These are phyloP conservation scores for Meloidogyne chitwoodi DNA, from an alignment of 1,140 invertebrate species.

Conservation along the genomic window DNA sequence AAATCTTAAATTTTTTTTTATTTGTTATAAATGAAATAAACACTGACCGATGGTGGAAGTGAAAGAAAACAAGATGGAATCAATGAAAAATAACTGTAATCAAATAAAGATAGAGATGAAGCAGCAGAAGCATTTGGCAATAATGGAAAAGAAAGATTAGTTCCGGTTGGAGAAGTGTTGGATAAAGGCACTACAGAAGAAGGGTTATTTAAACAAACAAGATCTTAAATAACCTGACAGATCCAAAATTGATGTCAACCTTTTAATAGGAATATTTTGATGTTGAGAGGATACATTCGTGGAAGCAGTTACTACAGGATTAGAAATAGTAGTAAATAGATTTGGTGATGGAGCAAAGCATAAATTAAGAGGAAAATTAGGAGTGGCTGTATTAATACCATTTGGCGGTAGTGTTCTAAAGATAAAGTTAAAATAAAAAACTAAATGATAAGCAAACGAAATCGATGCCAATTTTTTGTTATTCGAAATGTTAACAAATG, in stretches of 20 bases:
- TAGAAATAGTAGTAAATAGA: not conserved
- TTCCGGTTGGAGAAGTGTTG: not conserved
- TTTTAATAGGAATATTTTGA: not conserved
- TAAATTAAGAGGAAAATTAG: not conserved
- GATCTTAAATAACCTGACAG: not conserved
- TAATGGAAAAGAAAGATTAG: not conserved
- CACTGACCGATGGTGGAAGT: not conserved
- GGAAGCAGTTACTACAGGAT: not conserved
- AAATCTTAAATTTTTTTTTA: no score
- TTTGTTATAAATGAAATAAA: not conserved
- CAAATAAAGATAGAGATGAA: not conserved
- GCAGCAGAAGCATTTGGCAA: not conserved
- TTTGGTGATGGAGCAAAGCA: not conserved
- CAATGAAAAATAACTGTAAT: not conserved
- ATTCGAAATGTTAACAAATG: not conserved
- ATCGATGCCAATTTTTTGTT: not conserved
- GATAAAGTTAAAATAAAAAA: not conserved
- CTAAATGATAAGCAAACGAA: not conserved
- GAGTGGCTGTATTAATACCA: not conserved
- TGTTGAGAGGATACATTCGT: not conserved
- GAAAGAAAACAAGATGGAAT: not conserved
- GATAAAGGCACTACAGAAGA: not conserved
- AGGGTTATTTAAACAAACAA: not conserved
- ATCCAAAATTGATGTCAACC: not conserved
- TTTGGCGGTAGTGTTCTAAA: not conserved